Percentiles rank a stretch among this genome's conserved stretches.
Conservation (phyloP, 2,888 invertebrate species). For the Quadriops clusia region DNA sequence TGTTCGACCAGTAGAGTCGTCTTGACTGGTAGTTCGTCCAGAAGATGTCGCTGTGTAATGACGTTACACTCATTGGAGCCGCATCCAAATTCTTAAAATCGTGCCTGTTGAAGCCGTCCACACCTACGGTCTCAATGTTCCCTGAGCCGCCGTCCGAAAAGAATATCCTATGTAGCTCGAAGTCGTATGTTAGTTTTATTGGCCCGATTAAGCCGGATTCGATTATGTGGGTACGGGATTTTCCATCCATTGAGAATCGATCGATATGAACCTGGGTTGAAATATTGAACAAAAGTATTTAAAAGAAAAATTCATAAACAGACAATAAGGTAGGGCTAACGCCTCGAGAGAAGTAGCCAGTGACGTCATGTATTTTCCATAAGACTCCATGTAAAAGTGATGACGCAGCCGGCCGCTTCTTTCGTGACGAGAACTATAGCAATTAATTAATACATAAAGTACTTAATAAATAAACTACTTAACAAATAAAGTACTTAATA, state of each 20-base stretch:
- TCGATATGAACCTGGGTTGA: slow-evolving; percentile 58
- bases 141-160: slow-evolving; percentile 57
- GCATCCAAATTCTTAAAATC: slow-evolving; percentile 30
- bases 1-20: slow-evolving; percentile 49
- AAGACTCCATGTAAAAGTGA: too few species aligned
- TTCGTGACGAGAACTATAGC: neutral
- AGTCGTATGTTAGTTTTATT: slow-evolving; percentile 45
- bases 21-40: slow-evolving; percentile 52
- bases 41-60: slow-evolving; percentile 53
- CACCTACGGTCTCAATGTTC: slow-evolving; percentile 51
- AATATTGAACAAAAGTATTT: too few species aligned
- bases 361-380: slow-evolving; percentile 6
- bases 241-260: slow-evolving; percentile 56
- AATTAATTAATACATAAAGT: too few species aligned
- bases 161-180: slow-evolving; percentile 46
- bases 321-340: neutral
- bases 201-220: slow-evolving; percentile 40
- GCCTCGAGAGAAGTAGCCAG: neutral
- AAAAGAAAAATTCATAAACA: too few species aligned
- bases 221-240: slow-evolving; percentile 36
- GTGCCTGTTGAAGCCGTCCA: slow-evolving; percentile 42
- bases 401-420: too few species aligned
- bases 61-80: slow-evolving; percentile 44
- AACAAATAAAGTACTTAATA: too few species aligned
- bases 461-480: too few species aligned